phyloP scores from a whole-genome alignment of 2,797 vertebrate genomes.

The Vespertilio murinus region DNA sequence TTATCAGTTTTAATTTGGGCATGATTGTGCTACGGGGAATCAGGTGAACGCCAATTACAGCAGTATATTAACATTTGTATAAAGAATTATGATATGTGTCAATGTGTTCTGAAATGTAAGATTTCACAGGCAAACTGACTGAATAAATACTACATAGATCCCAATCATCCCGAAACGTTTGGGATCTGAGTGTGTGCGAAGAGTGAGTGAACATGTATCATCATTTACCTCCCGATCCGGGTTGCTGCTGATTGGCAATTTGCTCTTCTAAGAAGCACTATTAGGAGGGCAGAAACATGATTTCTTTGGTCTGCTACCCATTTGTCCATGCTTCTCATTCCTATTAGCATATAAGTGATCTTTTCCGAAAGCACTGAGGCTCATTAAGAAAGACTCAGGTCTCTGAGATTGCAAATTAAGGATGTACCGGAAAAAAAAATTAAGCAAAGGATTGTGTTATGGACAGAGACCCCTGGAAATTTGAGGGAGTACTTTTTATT shows the following conservation, averaged over 20 bases:
- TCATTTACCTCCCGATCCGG: not conserved
- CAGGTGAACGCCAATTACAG: not conserved
- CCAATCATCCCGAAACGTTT: not conserved
- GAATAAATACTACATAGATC: not conserved
- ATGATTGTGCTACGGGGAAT: not conserved
- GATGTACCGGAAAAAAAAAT: not conserved
- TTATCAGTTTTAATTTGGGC: slow-evolving; percentile 24
- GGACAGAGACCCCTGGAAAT: not conserved
- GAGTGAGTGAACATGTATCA: not conserved
- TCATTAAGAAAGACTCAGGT: slow-evolving; percentile 8
- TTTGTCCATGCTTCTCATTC: not conserved
- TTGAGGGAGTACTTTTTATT: not conserved
- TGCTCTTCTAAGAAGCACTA: not conserved
- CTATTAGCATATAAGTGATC: not conserved
- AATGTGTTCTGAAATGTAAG: slow-evolving; percentile 15
- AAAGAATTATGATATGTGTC: not conserved
- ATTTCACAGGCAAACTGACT: not conserved
- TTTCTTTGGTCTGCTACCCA: not conserved
- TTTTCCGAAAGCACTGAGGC: not conserved
- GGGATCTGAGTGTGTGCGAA: not conserved
- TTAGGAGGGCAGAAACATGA: not conserved
- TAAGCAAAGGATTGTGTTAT: not conserved
- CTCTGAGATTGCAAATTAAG: not conserved
- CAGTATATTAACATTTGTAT: not conserved
- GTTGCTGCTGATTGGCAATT: not conserved